A percentile compares a stretch with the other conserved stretches of the same genome.
phyloP scores from a whole-genome alignment of 92 coral and sea anemone species.

The Epizoanthus fatuus region DNA sequence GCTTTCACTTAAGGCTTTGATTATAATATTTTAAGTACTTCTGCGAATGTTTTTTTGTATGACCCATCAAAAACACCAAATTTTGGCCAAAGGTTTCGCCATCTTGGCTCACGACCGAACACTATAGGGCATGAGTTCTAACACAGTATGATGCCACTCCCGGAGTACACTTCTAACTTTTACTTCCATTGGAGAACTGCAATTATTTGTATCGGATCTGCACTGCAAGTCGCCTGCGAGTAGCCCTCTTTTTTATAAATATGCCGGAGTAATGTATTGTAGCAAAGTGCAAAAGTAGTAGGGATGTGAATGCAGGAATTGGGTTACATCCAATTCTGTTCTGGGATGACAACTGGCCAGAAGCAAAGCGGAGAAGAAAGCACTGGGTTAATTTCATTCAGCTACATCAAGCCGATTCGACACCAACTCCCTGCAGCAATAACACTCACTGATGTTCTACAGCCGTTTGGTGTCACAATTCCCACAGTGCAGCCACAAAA shows the following conservation, averaged over 20 bases:
- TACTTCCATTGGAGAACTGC: background rate
- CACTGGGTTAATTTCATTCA: background rate
- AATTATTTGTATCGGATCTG: no score
- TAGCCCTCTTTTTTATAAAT: background rate
- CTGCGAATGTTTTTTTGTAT: background rate
- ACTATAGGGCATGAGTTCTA: background rate
- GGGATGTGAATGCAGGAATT: background rate
- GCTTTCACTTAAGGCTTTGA: no score
- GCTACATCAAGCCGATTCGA: background rate
- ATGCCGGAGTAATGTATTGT: conserved; percentile 6
- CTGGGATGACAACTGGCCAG: background rate
- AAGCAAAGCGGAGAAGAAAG: background rate
- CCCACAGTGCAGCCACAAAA: no score
- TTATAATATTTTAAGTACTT: background rate
- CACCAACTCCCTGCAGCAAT: no score
- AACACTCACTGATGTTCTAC: no score
- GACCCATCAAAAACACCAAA: background rate
- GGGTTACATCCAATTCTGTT: conserved; percentile 2
- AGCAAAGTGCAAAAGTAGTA: background rate
- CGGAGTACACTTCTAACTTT: background rate
- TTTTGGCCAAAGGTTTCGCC: background rate
- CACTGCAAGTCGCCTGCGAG: background rate
- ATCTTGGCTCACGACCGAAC: conserved; percentile 10
- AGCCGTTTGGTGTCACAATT: no score
- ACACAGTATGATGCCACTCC: background rate